Base-by-base conservation (phyloP, 1,140 invertebrate species). In the Pogonus chalceus region DNA sequence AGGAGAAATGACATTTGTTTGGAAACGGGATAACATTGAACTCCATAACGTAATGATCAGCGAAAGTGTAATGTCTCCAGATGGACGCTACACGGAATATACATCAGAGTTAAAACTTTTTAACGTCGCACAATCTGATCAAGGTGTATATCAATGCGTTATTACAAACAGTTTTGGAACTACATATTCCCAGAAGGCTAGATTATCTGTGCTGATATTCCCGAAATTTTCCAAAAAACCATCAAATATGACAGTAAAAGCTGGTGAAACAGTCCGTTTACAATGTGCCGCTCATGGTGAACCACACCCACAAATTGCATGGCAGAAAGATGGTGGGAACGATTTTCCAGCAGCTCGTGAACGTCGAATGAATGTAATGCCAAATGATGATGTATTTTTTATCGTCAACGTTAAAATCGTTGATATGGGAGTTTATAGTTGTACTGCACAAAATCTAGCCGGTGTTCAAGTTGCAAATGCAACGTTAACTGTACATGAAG, bases 321-420 rank as follows among this genome's bases (percentile, higher is more conserved):
- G 93, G 84, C 85, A 91, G 62, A 96, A 97, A 71, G 92, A 96
- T 74, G 90, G 88, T n/a, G 90, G 87, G 0, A 88, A 89, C 67
- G 88, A 95, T 69, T 97, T 98, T 69, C 93, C 93, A 9, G 94
- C 95, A 7, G 94, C 94, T 14, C 78, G 87, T 53, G 94, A 97
- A 69, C 80, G 93, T 37, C 75, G 95, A 20, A 88, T 98, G 83
- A 87, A 91, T 68, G 89, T 96, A 26, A 91, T 92, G 79, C 85
- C 88, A 0, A 83, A 82, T 20, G 93, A 97, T 70, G 88, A 95
- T 69, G 82, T 87, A 1, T 91, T 96, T 62, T 91, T 95, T 62
- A 97, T 98, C 57, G 79, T 91, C 7, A 84, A 93, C 73, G 88
- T 92, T 4, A 92, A 92, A 70, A 78, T 82, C 0, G 79, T 78